Evolutionary conservation across 2,888 invertebrate genomes (phyloP).

Genomic region (Pelosia muscerda): DNA sequence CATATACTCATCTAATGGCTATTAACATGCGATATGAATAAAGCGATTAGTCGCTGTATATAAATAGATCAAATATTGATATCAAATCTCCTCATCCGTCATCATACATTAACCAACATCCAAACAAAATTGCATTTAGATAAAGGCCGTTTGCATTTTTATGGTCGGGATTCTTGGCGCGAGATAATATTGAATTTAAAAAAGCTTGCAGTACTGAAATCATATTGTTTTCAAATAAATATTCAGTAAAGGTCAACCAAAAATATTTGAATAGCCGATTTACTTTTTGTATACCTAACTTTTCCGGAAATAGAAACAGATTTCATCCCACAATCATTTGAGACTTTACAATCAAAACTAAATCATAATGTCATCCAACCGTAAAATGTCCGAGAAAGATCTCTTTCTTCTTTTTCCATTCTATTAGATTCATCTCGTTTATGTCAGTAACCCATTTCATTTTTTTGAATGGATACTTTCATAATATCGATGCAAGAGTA

Average conservation of each 20-base stretch:
- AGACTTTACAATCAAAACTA: not conserved
- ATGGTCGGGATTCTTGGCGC: too few relatives aligned
- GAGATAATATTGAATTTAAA: too few relatives aligned
- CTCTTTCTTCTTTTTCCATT: not conserved
- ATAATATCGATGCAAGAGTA: not conserved
- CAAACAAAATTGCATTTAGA: too few relatives aligned
- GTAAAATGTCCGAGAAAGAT: not conserved
- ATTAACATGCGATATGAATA: constrained; percentile 22
- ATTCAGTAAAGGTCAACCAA: too few relatives aligned
- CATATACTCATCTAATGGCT: constrained; percentile 13
- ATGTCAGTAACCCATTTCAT: not conserved
- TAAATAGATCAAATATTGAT: not conserved
- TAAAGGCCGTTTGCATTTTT: too few relatives aligned
- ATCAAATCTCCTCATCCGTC: not conserved
- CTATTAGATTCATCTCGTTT: not conserved
- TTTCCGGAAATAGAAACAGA: not conserved
- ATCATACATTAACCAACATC: too few relatives aligned
- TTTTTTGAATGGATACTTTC: not conserved
- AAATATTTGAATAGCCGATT: not conserved
- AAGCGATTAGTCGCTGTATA: too few relatives aligned
- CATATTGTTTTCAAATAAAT: too few relatives aligned
- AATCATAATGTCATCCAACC: not conserved
- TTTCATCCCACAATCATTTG: not conserved
- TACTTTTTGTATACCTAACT: not conserved
- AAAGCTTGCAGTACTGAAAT: too few relatives aligned